Evolutionary conservation across 2,113 vertebrate genomes (phyloP).

Genomic region (Meriones unguiculatus): DNA sequence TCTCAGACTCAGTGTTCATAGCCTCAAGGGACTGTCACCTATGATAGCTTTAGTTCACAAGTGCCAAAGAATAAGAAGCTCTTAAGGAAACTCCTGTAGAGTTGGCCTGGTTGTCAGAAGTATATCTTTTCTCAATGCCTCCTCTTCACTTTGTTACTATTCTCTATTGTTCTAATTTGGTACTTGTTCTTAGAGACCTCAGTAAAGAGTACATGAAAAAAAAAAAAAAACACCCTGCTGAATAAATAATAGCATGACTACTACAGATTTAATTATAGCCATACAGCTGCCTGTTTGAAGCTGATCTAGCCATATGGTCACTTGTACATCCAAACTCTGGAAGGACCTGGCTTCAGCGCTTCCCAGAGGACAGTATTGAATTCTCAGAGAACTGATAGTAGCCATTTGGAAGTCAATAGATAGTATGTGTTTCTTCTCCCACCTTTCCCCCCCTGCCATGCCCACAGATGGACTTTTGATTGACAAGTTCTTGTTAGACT

Average conservation of each 20-base stretch:
- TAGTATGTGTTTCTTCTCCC: neutral
- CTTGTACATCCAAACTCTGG: slow-evolving; percentile 4
- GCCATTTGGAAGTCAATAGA: neutral
- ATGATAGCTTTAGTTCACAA: neutral
- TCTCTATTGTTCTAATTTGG: slow-evolving; percentile 76
- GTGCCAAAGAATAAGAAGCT: neutral
- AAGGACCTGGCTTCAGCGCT: slow-evolving; percentile 10
- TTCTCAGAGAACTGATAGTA: neutral
- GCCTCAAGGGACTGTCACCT: neutral
- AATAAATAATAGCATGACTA: slow-evolving; percentile 79
- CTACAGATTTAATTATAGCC: slow-evolving; percentile 80
- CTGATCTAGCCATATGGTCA: slow-evolving; percentile 61
- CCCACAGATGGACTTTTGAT: neutral
- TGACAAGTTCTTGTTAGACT: slow-evolving; percentile 15
- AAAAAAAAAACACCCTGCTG: slow-evolving; percentile 59
- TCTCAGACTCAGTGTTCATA: neutral
- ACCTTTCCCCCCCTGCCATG: neutral
- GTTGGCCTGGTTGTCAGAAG: neutral
- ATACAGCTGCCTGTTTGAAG: slow-evolving; percentile 62
- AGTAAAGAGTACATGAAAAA: slow-evolving; percentile 60
- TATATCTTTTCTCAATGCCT: neutral
- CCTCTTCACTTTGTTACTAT: slow-evolving; percentile 35
- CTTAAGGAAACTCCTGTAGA: neutral
- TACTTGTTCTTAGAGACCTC: slow-evolving; percentile 76
- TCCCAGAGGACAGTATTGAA: neutral